Evolutionary conservation across 2,797 vertebrate species (phyloP), one percentile per base, ranked within the genome.

Genomic region (Pseudochirops corinnae): DNA sequence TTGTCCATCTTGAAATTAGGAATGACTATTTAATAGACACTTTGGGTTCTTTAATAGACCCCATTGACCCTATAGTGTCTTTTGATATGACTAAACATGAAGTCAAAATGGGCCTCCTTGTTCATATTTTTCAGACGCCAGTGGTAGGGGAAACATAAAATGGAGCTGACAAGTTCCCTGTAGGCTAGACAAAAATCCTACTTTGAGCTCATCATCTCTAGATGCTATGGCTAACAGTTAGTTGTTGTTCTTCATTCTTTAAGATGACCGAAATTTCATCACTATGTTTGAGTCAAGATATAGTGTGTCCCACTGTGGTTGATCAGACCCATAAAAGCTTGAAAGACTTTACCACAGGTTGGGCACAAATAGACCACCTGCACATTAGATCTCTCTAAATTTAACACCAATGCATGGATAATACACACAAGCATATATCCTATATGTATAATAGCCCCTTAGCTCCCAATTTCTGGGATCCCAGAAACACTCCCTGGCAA

Each of bases 171-270:
- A 50, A 87, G 10, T 6, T 87, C 9, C 39, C 18, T 46, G 2
- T 87, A 14, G 3, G 21, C 39, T 26, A 87, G 39, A 50, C 74
- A 50, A 87, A 50, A 87, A 26, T 87, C n/a, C 24, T 82, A 46
- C 7, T 82, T 9, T 26, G 9, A 87, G 21, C 39, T 46, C 24
- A 50, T 26, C 39, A 87, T 87, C 39, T 50, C 31, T 26, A 87
- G 21, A 87, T 28, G 39, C 0, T 26, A 50, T 24, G 24, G 3
- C 0, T 26, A 11, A 26, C 10, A 10, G 1, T 26, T 46, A 2
- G 0, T 82, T 26, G n/a, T 10, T 46, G 39, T 26, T 11, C 24
- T 26, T 87, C 74, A 26, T 87, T 28, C 74, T 50, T 4, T 24
- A 50, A 82, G 18, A 82, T n/a, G 7, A 82, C 21, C n/a, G 24